Evolutionary conservation across 2,797 vertebrate genomes (phyloP), one percentile per base, ranked within the genome.

Genomic region (Pipistrellus kuhlii): DNA sequence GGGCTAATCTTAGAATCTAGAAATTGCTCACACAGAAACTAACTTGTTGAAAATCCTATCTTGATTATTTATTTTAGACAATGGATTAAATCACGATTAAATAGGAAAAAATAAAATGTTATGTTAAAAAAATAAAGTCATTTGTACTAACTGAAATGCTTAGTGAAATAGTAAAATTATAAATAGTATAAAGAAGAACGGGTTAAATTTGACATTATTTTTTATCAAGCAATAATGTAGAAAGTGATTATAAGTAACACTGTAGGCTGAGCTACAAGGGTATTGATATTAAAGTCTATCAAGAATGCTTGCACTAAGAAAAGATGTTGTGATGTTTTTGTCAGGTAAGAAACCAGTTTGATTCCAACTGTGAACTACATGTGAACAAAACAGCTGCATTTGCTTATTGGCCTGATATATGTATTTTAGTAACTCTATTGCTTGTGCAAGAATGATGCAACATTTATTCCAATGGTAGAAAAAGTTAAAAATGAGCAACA

Each of bases 161-260:
- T 72, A 94, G 12, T 73, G 51, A 68, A 69, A 1, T 27, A 81
- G n/a, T 81, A 87, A 90, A 85, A 92, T 73, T 64, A 8, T 41
- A 57, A 94, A 35, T 59, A 57, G 68, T 53, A 9, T 48, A 66
- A 85, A 59, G 11, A 25, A 14, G 25, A 71, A 35, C 62, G 55
- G 3, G 27, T 71, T 85, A 44, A 46, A 84, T 75, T 93, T 53
- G 23, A 46, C 72, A 95, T 55, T 91, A 25, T 84, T 76, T 32
- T 90, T 76, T 35, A 85, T 27, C 32, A 94, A 53, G 3, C 82
- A 13, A 62, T 44, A 80, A 87, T 86, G 94, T 1, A 23, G 32
- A 75, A 93, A 93, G 6, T 96, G 18, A 76, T 86, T 92, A 27
- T 73, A 66, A 73, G 35, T 86, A 87, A 66, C 10, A 73, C 18